Evolutionary conservation across 2,113 vertebrate species (phyloP).

Genomic region (Noctilio leporinus): DNA sequence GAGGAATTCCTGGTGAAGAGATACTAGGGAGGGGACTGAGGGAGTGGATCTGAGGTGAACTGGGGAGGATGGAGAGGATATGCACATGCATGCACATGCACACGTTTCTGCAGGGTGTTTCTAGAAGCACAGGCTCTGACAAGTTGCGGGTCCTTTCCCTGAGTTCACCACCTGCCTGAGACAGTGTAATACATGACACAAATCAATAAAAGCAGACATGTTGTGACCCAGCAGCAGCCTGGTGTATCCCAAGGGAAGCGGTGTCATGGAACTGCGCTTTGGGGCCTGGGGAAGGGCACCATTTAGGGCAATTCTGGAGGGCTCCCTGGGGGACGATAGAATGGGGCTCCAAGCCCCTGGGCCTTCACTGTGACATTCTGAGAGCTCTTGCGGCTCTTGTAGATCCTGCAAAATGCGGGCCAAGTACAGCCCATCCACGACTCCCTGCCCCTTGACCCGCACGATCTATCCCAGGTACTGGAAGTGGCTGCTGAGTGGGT

Average conservation of each 20-base stretch:
- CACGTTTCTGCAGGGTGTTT: background rate
- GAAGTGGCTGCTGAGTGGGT: background rate
- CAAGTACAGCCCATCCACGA: background rate
- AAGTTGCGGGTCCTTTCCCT: background rate
- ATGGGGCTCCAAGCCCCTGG: background rate
- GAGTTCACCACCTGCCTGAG: background rate
- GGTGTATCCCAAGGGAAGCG: background rate
- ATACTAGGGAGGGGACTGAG: background rate
- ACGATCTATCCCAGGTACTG: background rate
- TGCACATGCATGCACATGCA: background rate
- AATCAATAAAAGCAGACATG: conserved; percentile 54
- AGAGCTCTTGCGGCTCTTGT: background rate
- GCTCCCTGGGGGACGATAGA: background rate
- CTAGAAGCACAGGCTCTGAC: background rate
- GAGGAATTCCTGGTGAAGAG: background rate
- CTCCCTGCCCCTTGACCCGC: background rate
- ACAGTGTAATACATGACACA: background rate
- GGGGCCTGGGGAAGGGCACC: background rate
- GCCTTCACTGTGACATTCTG: background rate
- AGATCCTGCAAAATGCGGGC: background rate
- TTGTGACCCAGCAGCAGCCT: background rate
- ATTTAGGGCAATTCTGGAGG: background rate
- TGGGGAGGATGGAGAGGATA: background rate
- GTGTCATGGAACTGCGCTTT: background rate
- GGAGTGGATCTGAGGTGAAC: background rate